These are phyloP conservation scores for Thamnophis sirtalis DNA, from an alignment of 2,113 vertebrate genomes.

Conservation along the genomic window DNA sequence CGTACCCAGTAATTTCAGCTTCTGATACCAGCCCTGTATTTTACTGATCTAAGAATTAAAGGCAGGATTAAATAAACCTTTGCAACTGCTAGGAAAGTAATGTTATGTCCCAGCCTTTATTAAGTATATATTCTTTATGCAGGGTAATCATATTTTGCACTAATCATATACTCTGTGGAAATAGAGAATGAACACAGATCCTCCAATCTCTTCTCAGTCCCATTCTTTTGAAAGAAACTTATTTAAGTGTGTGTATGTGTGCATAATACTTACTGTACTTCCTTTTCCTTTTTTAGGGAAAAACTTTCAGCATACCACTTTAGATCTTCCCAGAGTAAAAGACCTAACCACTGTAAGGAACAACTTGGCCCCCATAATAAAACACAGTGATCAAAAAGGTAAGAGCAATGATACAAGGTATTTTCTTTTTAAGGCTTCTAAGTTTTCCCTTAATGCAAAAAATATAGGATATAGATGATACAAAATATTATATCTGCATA, in stretches of 20 bases:
- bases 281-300: conserved; percentile 59
- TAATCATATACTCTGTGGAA: not conserved
- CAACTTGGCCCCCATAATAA: conserved; percentile 71
- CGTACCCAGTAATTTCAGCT: not conserved
- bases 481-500: not conserved
- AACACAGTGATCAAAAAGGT: conserved; percentile 77
- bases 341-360: conserved; percentile 63
- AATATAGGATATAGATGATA: not conserved
- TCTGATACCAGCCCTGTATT: not conserved
- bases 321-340: conserved; percentile 64
- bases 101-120: not conserved
- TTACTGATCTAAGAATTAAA: not conserved
- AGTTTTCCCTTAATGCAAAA: not conserved
- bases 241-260: not conserved
- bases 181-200: not conserved
- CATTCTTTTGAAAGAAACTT: conserved; percentile 15
- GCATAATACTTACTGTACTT: conserved; percentile 9
- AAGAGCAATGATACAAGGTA: conserved; percentile 52
- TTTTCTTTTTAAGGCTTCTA: not conserved
- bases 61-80: not conserved
- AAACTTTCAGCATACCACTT: conserved; percentile 62
- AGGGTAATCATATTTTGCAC: not conserved
- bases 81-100: not conserved
- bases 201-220: not conserved
- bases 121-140: not conserved